Conservation (phyloP, 2,113 vertebrate genomes). For the Prolemur simus region DNA sequence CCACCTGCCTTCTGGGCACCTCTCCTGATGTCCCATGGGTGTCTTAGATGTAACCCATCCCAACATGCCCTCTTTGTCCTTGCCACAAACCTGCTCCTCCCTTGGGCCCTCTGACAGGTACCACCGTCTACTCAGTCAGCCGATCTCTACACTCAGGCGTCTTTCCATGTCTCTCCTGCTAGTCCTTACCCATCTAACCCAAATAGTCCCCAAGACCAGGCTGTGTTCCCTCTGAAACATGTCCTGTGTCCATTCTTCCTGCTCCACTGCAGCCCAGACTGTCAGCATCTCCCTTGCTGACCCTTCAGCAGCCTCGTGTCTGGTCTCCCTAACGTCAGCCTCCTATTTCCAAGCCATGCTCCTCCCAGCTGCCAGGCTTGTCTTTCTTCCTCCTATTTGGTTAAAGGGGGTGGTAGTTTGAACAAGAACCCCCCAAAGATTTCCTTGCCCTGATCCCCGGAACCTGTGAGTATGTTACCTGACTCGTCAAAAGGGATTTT, state of each 20-base stretch:
- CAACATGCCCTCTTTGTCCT: not conserved
- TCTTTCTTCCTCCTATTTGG: slow-evolving; percentile 23
- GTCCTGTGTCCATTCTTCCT: not conserved
- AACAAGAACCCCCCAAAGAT: not conserved
- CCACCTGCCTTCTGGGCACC: not conserved
- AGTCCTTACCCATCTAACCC: not conserved
- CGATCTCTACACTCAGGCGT: not conserved
- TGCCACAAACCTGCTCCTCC: not conserved
- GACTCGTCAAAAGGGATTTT: not conserved
- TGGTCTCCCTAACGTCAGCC: not conserved
- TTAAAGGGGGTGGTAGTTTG: not conserved
- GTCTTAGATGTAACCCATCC: not conserved
- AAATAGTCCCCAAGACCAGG: not conserved
- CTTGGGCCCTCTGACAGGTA: not conserved
- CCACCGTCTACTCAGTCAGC: too few species aligned
- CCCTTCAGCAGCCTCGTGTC: not conserved
- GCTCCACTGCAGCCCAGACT: not conserved
- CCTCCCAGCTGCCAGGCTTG: not conserved
- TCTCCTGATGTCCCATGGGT: not conserved
- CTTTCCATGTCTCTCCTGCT: not conserved
- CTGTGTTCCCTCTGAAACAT: not conserved
- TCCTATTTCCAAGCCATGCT: not conserved
- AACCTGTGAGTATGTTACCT: not conserved
- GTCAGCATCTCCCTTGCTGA: not conserved
- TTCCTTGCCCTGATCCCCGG: not conserved